Percentiles rank a stretch among this genome's conserved stretches.
Conservation (phyloP, 2,797 vertebrate genomes). For the Neostethus bicornis region DNA sequence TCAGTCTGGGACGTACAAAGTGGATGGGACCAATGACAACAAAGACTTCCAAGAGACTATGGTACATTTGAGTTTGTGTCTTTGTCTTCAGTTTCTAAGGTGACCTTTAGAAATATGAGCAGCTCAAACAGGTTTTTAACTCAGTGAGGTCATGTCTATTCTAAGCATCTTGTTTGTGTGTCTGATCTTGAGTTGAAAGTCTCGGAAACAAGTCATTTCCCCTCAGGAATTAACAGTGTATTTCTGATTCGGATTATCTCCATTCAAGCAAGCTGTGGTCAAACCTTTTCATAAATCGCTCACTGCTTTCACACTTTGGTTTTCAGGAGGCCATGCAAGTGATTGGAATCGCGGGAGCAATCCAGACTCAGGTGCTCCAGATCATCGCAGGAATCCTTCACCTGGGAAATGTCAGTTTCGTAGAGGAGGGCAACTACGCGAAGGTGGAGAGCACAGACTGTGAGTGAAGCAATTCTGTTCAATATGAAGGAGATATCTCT, state of each 20-base stretch:
- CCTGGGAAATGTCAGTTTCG: conserved; percentile 93
- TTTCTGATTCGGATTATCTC: too few relatives aligned
- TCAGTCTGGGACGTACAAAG: conserved; percentile 94
- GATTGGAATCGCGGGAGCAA: conserved; percentile 84
- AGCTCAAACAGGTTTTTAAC: too few relatives aligned
- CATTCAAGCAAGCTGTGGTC: too few relatives aligned
- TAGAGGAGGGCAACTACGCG: conserved; percentile 92
- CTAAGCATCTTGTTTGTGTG: too few relatives aligned
- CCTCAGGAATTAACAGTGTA: too few relatives aligned
- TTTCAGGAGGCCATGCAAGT: conserved; percentile 94
- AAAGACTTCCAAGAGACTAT: conserved; percentile 91
- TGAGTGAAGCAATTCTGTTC: conserved; percentile 76
- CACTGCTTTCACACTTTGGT: conserved; percentile 1
- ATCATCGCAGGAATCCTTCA: conserved; percentile 93
- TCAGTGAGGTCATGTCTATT: too few relatives aligned
- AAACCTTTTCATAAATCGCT: neutral
- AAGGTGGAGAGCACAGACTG: conserved; percentile 89
- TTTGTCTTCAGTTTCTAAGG: too few relatives aligned
- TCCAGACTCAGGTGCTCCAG: conserved; percentile 89
- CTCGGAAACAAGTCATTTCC: too few relatives aligned
- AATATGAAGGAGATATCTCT: too few relatives aligned
- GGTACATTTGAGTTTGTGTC: too few relatives aligned
- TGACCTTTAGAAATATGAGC: too few relatives aligned
- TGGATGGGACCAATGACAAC: conserved; percentile 91
- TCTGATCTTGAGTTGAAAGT: too few relatives aligned